Conservation (phyloP, 2,888 invertebrate species). For the Idaea biselata region DNA sequence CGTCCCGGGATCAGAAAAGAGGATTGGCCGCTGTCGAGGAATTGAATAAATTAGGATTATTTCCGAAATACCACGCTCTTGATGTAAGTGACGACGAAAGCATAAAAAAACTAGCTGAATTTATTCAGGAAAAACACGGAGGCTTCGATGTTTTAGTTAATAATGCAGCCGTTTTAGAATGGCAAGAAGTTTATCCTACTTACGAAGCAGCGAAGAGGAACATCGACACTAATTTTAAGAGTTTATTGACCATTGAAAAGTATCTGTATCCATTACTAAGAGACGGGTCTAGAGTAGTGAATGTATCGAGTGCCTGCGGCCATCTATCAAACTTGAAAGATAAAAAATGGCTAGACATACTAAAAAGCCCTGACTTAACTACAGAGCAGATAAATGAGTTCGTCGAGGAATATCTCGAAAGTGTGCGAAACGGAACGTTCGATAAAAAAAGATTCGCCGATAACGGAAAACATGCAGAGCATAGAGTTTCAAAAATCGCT, state of each 20-base stretch:
- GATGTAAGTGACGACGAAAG: constrained; percentile 83
- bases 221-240: constrained; percentile 63
- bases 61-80: constrained; percentile 83
- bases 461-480: constrained; percentile 68
- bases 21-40: constrained; percentile 81
- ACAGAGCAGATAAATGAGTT: constrained; percentile 59
- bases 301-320: constrained; percentile 80
- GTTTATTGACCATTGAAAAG: constrained; percentile 58
- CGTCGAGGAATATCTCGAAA: constrained; percentile 63
- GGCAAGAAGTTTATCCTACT: constrained; percentile 59
- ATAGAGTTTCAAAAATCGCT: constrained; percentile 68
- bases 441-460: constrained; percentile 65
- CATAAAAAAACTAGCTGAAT: constrained; percentile 78
- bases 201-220: constrained; percentile 67
- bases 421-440: constrained; percentile 65
- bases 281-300: constrained; percentile 87
- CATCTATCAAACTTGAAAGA: constrained; percentile 68
- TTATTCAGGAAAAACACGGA: constrained; percentile 81
- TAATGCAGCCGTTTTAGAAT: constrained; percentile 83
- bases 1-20: constrained; percentile 80
- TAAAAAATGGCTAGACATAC: constrained; percentile 52
- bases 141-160: constrained; percentile 87
- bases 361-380: constrained; percentile 53
- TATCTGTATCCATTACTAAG: constrained; percentile 85
- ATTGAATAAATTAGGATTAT: constrained; percentile 77